Percentiles rank a stretch among this genome's conserved stretches.
Evolutionary conservation across 2,113 vertebrate species (phyloP).

Genomic region (Amphiprion ocellaris): DNA sequence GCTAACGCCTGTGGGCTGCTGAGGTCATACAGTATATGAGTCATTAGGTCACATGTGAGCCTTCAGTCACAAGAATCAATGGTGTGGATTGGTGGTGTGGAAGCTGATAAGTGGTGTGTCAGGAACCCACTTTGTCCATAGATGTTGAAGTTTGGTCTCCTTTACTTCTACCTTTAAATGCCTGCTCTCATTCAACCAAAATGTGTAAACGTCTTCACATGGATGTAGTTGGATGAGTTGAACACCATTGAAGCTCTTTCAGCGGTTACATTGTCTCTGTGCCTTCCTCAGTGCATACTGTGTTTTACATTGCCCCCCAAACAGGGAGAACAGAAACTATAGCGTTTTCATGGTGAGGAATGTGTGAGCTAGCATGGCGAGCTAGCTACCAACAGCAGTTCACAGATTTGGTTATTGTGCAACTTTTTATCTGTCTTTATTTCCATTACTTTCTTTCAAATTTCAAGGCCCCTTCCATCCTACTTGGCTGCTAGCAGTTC

Average conservation of each 20-base stretch:
- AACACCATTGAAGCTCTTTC: neutral
- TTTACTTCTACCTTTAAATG: neutral
- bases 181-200: too few species aligned
- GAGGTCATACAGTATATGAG: neutral
- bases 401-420: too few species aligned
- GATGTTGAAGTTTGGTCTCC: neutral
- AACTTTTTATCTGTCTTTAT: too few species aligned
- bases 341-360: too few species aligned
- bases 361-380: too few species aligned
- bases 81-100: slow-evolving; percentile 5
- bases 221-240: neutral
- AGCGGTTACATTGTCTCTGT: neutral
- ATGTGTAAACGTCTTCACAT: too few species aligned
- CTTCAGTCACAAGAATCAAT: slow-evolving; percentile 5
- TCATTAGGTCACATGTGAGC: neutral
- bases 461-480: neutral
- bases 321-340: too few species aligned
- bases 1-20: neutral
- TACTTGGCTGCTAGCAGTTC: neutral
- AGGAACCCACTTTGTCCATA: neutral
- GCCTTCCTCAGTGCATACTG: too few species aligned
- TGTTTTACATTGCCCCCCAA: too few species aligned
- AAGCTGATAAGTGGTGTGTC: slow-evolving; percentile 1
- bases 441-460: too few species aligned
- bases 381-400: too few species aligned